Percentiles rank a stretch among this genome's conserved stretches.
Evolutionary conservation across 2,797 vertebrate species (phyloP).

Genomic region (Anas flavirostris): DNA sequence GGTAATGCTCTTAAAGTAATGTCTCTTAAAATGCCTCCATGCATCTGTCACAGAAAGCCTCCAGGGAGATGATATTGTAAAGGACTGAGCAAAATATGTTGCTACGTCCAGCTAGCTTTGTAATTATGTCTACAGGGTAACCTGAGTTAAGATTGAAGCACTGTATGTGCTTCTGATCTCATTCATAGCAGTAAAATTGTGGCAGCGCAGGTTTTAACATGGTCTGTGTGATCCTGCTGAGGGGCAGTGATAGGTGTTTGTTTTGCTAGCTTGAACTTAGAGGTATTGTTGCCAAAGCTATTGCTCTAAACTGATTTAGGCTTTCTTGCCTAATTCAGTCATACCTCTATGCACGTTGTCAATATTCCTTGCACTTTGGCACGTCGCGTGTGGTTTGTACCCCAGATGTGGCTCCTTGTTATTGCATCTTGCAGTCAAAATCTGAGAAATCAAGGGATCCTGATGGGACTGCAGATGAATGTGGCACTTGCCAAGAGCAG

Average conservation of each 20-base stretch:
- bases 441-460: not conserved
- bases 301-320: not conserved
- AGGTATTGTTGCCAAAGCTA: accelerated
- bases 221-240: not conserved
- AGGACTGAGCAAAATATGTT: not conserved
- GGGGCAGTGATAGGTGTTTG: not conserved
- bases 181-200: not conserved
- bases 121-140: not conserved
- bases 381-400: not conserved
- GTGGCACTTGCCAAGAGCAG: not conserved
- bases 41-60: not conserved
- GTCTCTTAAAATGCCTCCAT: not conserved
- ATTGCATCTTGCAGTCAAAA: not conserved
- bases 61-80: not conserved
- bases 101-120: not conserved
- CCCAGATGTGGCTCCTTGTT: not conserved
- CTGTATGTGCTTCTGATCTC: not conserved
- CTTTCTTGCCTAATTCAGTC: not conserved
- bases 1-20: not conserved
- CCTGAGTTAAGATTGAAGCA: not conserved
- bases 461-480: not conserved
- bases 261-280: not conserved
- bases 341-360: accelerated
- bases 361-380: not conserved
- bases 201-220: not conserved